phyloP scores from a whole-genome alignment of 1,140 invertebrate species.

The Brachionus plicatilis region DNA sequence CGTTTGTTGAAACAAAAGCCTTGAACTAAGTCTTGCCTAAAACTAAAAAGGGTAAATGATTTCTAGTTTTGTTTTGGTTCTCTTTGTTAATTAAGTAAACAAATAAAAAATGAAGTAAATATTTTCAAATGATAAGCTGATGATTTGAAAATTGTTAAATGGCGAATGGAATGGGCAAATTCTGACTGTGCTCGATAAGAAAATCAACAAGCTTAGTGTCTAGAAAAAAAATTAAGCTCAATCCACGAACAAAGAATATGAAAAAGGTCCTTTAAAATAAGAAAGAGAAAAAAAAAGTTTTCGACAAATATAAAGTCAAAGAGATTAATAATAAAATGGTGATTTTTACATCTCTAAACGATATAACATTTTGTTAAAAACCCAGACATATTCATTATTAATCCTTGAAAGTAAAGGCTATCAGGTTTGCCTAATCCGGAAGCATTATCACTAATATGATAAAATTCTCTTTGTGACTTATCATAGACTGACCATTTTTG shows the following conservation, averaged over 20 bases:
- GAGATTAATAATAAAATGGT: not conserved
- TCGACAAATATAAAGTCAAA: not conserved
- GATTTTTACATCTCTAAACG: not conserved
- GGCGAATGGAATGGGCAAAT: not conserved
- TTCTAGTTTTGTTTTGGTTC: not conserved
- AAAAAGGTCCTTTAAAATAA: not conserved
- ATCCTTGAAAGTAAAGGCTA: slow-evolving; percentile 15
- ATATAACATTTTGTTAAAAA: slow-evolving; percentile 9
- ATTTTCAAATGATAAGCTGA: not conserved
- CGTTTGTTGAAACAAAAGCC: not conserved
- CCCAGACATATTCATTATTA: not conserved
- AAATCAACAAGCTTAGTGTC: not conserved
- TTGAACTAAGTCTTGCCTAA: not conserved
- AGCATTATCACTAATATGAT: not conserved
- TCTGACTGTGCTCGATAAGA: not conserved
- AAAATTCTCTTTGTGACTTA: not conserved
- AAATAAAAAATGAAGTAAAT: not conserved
- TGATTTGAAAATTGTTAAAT: not conserved
- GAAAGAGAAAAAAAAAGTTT: not conserved
- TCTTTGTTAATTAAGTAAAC: not conserved
- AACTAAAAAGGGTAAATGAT: not conserved
- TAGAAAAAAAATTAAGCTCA: not conserved
- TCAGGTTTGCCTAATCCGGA: slow-evolving; percentile 3
- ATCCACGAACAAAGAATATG: not conserved
- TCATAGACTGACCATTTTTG: not conserved